phyloP scores from a whole-genome alignment of 1,140 invertebrate species.

The Bombus sylvicola region DNA sequence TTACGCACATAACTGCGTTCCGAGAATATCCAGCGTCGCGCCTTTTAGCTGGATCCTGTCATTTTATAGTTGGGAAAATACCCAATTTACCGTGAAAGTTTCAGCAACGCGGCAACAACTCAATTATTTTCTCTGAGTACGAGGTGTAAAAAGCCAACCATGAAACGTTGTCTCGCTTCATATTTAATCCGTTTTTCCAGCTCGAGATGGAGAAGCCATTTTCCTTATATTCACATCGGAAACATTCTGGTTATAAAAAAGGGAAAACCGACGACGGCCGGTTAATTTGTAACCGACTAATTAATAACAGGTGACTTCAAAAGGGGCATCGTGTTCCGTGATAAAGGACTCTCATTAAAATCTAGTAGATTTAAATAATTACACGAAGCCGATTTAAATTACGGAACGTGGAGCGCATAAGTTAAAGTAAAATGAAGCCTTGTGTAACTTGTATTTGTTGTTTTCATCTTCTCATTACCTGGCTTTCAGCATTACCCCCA shows the following conservation, averaged over 20 bases:
- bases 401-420: neutral
- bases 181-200: slow-evolving; percentile 27
- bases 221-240: neutral
- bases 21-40: neutral
- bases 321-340: neutral
- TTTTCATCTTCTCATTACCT: slow-evolving; percentile 1
- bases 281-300: slow-evolving; percentile 26
- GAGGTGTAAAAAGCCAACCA: slow-evolving; percentile 26
- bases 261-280: neutral
- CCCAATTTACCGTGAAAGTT: slow-evolving; percentile 40
- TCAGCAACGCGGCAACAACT: slow-evolving; percentile 31
- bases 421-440: neutral
- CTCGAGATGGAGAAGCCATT: slow-evolving; percentile 24
- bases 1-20: neutral
- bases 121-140: slow-evolving; percentile 27
- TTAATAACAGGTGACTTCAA: slow-evolving; percentile 19
- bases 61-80: slow-evolving; percentile 19
- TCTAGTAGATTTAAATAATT: slow-evolving; percentile 14
- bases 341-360: slow-evolving; percentile 15
- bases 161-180: slow-evolving; percentile 18
- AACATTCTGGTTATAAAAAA: neutral
- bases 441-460: slow-evolving; percentile 1
- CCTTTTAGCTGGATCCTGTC: slow-evolving; percentile 6
- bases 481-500: neutral
- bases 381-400: slow-evolving; percentile 15